phyloP scores from a whole-genome alignment of 92 coral and sea anemone genomes.

The Epizoanthus ramosus region DNA sequence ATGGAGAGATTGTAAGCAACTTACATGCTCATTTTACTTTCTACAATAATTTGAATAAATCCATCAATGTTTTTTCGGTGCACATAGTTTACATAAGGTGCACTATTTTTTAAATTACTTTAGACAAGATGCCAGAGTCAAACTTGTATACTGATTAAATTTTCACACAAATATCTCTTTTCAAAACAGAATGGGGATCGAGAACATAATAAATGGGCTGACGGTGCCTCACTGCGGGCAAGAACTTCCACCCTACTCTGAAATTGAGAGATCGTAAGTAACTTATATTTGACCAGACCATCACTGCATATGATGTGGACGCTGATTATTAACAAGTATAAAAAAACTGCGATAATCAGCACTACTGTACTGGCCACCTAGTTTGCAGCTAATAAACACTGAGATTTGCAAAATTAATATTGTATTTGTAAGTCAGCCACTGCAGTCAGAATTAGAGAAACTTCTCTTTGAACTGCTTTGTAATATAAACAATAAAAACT shows the following conservation, averaged over 20 bases:
- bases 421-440: neutral
- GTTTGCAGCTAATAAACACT: neutral
- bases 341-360: no score
- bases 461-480: no score
- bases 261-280: neutral
- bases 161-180: slow-evolving; percentile 2
- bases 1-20: neutral
- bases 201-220: neutral
- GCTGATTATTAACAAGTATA: no score
- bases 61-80: neutral
- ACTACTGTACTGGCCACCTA: no score
- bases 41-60: neutral
- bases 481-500: no score
- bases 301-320: no score
- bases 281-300: neutral
- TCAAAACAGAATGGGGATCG: neutral
- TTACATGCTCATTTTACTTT: neutral
- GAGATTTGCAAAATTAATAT: neutral
- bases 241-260: neutral
- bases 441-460: no score
- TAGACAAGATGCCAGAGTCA: neutral
- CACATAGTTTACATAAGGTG: no score
- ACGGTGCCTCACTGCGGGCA: neutral
- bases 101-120: no score
- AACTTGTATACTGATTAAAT: neutral